Base-by-base conservation (phyloP, 1,140 invertebrate species). In the Neoseiulus cucumeris region DNA sequence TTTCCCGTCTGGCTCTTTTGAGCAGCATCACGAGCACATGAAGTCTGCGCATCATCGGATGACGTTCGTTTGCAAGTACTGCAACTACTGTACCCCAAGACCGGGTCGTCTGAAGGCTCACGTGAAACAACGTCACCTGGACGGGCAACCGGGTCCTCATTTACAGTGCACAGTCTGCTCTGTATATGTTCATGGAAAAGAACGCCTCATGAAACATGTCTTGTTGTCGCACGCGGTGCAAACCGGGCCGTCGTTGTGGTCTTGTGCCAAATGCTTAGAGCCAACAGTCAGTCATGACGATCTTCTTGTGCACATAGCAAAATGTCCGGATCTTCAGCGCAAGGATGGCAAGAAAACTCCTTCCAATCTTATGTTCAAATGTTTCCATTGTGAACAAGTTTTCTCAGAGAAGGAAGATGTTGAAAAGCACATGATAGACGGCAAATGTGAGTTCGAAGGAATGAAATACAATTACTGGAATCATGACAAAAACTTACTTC, bases 151-250 rank as follows among this genome's bases (percentile, higher is more conserved):
- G 17, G 67, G 68, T 4, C 72, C 72, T 25, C 72, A 72, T 65
- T 65, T 72, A n/a, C 71, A 72, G 47, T 72, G 72, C 64, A 68
- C 68, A 29, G 72, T 71, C 22, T 72, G 72, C 65, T 69, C 68
- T 33, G 72, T 72, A 12, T 69, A 72, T 59, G 66, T 72, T 7
- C 69, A 69, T 64, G 72, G 72, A 4, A 68, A 69, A 22, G 72
- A 72, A n/a, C 66, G 72, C 20, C 64, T 72, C 18, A 71, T 67
- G 2, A 72, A 72, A 42, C 72, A 72, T 64, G 72, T 72, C 20
- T 66, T 72, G 66, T 42, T 69, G 1, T 70, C 71, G 42, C 72
- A 72, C 69, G 71, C 71, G 59, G 72, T 72, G 2, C 72, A 72
- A 44, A 72, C 72, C 28, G 72, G 71, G 41, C 65, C 68, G 7